Base-by-base conservation (phyloP, 30 jellyfish, hydroid and myxozoan species). In the Nemopilema nomurai region DNA sequence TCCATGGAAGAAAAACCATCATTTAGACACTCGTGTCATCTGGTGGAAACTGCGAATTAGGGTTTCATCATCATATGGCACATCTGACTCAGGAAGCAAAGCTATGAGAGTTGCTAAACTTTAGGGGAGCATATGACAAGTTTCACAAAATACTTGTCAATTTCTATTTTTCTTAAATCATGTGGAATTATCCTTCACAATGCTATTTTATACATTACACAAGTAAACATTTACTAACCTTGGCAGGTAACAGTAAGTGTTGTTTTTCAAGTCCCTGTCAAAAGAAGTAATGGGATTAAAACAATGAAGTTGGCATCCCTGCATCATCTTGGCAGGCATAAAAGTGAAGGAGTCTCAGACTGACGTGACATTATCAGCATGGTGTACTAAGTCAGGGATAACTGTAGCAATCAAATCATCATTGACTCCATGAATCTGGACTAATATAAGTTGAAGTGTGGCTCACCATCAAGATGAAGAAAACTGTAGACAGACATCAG, bases 11-110 rank as follows among this genome's bases (percentile, higher is more conserved):
- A 82, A 50, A 66, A 49, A 87, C 96, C 87, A 70, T 87, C 96
- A 87, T 72, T 68, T 78, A 80, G 96, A 87, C 96, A 87, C 96
- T 69, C 96, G 32, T 87, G 96, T 87, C 96, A 87, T 87, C 96
- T 62, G 86, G 96, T 87, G 96, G 96, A 87, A 87, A 87, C 96
- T 87, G 96, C 96, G 96, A 87, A 87, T 87, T 66, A 57, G 89
- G 96, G 91, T 67, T 32, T 1, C 96, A 71, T 87, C 96, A 87
- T 87, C 96, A 87, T 71, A 28, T 79, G 96, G 90, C 96, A 70
- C 13, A 13, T 6, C 57, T 3, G 13, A 41, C 13, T 3, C 9
- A 41, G 57, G 9, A 41, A 13, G 57, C 13, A 3, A 41, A 41
- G 57, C 57, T 3, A n/a, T n/a, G n/a, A n/a, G n/a, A n/a, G n/a